Evolutionary conservation across 2,888 invertebrate species (phyloP).

Genomic region (Meteorus colon): DNA sequence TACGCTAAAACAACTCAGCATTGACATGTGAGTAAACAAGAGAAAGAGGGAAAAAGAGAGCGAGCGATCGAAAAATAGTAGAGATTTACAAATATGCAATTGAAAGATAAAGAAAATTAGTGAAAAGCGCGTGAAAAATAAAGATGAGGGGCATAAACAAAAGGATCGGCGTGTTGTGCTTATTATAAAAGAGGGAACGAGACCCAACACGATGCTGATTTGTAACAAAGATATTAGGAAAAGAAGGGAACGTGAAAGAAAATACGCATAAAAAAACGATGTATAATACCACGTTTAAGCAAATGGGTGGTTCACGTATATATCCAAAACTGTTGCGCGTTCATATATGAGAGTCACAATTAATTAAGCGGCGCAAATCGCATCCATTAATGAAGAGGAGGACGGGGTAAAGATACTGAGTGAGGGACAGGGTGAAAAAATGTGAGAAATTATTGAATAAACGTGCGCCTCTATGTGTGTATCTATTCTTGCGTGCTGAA

Average conservation of each 20-base stretch:
- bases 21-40: slow-evolving; percentile 33
- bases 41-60: slow-evolving; percentile 40
- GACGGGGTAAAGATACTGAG: not conserved
- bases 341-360: slow-evolving; percentile 30
- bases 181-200: slow-evolving; percentile 41
- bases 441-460: not conserved
- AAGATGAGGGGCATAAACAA: slow-evolving; percentile 49
- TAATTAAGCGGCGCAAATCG: slow-evolving; percentile 28
- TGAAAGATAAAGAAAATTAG: slow-evolving; percentile 64
- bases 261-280: slow-evolving; percentile 38
- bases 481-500: slow-evolving; percentile 26
- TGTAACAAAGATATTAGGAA: slow-evolving; percentile 34
- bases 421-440: slow-evolving; percentile 3
- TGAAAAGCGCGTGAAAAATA: slow-evolving; percentile 68
- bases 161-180: slow-evolving; percentile 43
- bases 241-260: slow-evolving; percentile 32
- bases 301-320: slow-evolving; percentile 23
- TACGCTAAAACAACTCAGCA: slow-evolving; percentile 40
- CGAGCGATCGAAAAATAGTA: slow-evolving; percentile 41
- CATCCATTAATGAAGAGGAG: slow-evolving; percentile 20
- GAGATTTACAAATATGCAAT: slow-evolving; percentile 43
- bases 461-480: slow-evolving; percentile 30
- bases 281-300: slow-evolving; percentile 50
- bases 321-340: slow-evolving; percentile 35
- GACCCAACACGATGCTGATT: slow-evolving; percentile 26